Evolutionary conservation across 2,888 invertebrate species (phyloP), one percentile per base, ranked within the genome.

Genomic region (Pelosia muscerda): DNA sequence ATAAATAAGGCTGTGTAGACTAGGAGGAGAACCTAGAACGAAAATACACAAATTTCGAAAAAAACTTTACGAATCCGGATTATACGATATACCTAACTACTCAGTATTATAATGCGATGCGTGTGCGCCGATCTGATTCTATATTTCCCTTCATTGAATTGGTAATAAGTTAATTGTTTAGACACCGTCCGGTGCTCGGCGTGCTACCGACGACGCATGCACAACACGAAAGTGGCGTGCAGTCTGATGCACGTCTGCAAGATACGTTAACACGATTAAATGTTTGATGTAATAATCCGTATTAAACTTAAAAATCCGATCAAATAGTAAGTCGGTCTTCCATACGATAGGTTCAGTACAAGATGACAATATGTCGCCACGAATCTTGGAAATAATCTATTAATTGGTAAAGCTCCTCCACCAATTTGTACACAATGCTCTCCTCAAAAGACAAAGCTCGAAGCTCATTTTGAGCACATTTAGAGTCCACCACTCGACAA

Each of bases 101-200:
- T 60, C 62, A 65, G 67, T 67, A 79, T 86, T 83, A 76, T 42
- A 65, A 90, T 87, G 83, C 89, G 49, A 23, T 65, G 69, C 78
- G 84, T 85, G 86, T 83, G 78, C 81, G 74, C 66, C 67, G 77
- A 72, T 84, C 84, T 83, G 78, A 74, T 82, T 84, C 80, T 77
- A 74, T 86, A 86, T 90, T 91, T 92, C 86, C 89, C 91, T 90
- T 89, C 89, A 91, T 92, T 92, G 93, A 92, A 89, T 93, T 92
- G 88, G 84, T 91, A 92, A 92, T 91, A 85, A 89, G 88, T 81
- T 86, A 88, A 88, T 91, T 90, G 89, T 90, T 83, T 78, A 65
- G 72, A 70, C 77, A 77, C 79, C 82, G 81, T 88, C 86, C 88
- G 86, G 81, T 81, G 84, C 78, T 71, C 56, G 26, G 28, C 58